phyloP scores from a whole-genome alignment of 2,797 vertebrate genomes.

The Pteronotus mesoamericanus region DNA sequence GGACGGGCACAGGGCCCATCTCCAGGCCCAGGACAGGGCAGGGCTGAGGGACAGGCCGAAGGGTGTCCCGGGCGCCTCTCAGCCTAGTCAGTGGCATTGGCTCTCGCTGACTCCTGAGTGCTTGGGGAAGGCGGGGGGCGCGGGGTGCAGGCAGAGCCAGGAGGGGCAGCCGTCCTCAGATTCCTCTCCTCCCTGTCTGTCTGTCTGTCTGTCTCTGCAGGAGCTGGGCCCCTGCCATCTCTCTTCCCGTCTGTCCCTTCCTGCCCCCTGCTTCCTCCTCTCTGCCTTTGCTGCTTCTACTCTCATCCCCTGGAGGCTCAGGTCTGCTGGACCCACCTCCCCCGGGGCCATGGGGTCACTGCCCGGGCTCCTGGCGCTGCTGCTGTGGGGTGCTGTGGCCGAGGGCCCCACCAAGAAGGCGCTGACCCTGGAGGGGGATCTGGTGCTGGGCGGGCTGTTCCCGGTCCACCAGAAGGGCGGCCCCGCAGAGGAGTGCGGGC shows the following conservation, averaged over 20 bases:
- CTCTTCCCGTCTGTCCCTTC: slow-evolving; percentile 51
- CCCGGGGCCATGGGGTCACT: slow-evolving; percentile 72
- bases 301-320: slow-evolving; percentile 29
- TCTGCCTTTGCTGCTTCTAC: slow-evolving; percentile 46
- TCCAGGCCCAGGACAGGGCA: not conserved
- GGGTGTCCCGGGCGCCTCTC: not conserved
- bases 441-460: slow-evolving; percentile 97
- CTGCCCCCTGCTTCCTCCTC: not conserved
- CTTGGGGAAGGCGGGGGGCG: not conserved
- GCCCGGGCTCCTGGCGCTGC: slow-evolving; percentile 83
- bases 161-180: not conserved
- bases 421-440: slow-evolving; percentile 92
- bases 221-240: slow-evolving; percentile 45
- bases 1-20: not conserved
- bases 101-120: not conserved
- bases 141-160: not conserved
- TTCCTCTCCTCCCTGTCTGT: slow-evolving; percentile 19
- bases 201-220: slow-evolving; percentile 65
- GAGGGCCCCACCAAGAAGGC: slow-evolving; percentile 88
- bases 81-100: not conserved
- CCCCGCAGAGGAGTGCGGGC: slow-evolving; percentile 92
- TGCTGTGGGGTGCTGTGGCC: slow-evolving; percentile 79
- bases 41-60: not conserved
- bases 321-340: slow-evolving; percentile 19
- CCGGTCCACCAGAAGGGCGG: slow-evolving; percentile 96